Percentiles rank a stretch among this genome's conserved stretches.
Conservation (phyloP, 2,113 vertebrate species). For the Spizaetus ornatus region DNA sequence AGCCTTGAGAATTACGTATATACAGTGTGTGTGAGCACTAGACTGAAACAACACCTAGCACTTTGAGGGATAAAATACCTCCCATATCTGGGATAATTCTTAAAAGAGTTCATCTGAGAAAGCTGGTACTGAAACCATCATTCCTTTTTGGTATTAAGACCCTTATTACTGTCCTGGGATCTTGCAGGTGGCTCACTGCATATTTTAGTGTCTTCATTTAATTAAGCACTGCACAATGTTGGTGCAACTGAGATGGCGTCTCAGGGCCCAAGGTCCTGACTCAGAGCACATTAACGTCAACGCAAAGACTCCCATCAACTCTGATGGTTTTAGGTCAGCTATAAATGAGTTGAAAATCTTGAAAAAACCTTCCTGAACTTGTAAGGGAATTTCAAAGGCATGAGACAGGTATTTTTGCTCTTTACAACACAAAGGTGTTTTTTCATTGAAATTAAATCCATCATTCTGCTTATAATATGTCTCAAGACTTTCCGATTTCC, state of each 20-base stretch:
- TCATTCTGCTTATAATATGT: neutral
- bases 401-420: neutral
- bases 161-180: neutral
- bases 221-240: neutral
- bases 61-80: neutral
- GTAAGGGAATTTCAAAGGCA: neutral
- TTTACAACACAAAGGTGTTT: neutral
- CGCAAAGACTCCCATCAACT: neutral
- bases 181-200: neutral
- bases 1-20: neutral
- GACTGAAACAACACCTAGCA: neutral
- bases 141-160: neutral
- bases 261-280: neutral
- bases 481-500: neutral
- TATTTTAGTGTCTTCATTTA: neutral
- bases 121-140: neutral
- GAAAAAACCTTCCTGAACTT: neutral
- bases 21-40: neutral
- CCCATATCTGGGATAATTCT: neutral
- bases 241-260: neutral
- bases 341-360: neutral
- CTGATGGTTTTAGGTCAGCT: neutral
- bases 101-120: neutral
- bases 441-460: neutral
- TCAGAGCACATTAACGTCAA: neutral